A percentile compares a stretch with the other conserved stretches of the same genome.
These are phyloP conservation scores for Rhinopomastus cyanomelas DNA, from an alignment of 2,113 vertebrate species.

Conservation along the genomic window DNA sequence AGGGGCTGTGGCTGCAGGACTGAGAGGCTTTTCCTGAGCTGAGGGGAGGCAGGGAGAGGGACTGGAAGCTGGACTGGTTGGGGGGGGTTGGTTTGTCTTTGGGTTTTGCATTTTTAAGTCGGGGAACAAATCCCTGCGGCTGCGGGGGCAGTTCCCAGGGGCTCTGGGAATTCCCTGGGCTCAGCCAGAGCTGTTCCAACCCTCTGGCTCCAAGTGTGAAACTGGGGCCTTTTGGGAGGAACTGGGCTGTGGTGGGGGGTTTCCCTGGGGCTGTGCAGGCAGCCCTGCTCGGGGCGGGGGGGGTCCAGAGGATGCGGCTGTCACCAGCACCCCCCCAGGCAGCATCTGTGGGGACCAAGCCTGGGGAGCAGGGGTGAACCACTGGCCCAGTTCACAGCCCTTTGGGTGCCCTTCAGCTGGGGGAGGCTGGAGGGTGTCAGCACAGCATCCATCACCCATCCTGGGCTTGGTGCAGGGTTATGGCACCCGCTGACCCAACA, in stretches of 20 bases:
- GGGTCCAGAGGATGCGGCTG: background rate
- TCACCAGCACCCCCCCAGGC: background rate
- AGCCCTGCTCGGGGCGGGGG: background rate
- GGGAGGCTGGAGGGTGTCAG: background rate
- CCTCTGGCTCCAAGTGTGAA: background rate
- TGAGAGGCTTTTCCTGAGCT: background rate
- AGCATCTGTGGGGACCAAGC: accelerated
- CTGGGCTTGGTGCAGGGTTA: accelerated
- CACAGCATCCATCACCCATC: background rate
- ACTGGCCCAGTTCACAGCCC: background rate
- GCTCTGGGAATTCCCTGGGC: background rate
- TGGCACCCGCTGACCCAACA: background rate
- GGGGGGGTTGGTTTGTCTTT: background rate
- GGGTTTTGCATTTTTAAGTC: background rate
- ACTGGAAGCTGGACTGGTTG: background rate
- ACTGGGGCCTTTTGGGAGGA: background rate
- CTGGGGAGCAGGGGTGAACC: background rate
- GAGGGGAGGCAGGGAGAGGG: background rate
- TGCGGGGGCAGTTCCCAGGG: slow-evolving; percentile 8
- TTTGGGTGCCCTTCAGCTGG: background rate
- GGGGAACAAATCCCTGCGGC: slow-evolving; percentile 36
- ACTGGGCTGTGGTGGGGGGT: background rate
- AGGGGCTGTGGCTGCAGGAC: background rate
- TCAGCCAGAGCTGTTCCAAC: background rate
- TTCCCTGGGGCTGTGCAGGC: background rate